Conservation (phyloP, 2,888 invertebrate genomes). For the Ectropis crepuscularia region DNA sequence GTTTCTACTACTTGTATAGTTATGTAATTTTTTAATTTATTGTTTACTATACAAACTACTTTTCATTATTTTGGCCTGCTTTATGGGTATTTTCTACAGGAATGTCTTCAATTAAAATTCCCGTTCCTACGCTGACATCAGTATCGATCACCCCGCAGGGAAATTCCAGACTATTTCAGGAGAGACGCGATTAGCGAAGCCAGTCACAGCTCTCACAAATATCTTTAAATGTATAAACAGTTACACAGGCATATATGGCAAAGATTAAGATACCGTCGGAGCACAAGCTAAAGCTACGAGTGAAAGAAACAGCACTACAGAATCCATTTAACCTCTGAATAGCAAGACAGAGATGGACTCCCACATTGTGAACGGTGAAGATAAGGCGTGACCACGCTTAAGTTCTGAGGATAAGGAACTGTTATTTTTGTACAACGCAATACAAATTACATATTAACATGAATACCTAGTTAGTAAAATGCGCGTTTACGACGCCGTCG, state of each 20-base stretch:
- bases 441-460: conserved; percentile 50
- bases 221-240: conserved; percentile 45
- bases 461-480: conserved; percentile 8
- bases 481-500: conserved; percentile 43
- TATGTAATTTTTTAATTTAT: background rate
- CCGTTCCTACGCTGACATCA: conserved; percentile 50
- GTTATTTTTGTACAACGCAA: conserved; percentile 45
- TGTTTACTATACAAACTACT: background rate
- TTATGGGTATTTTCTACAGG: conserved; percentile 1
- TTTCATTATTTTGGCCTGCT: background rate
- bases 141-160: conserved; percentile 56
- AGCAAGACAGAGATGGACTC: conserved; percentile 42
- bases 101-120: conserved; percentile 45
- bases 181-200: conserved; percentile 65
- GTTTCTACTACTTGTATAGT: too few relatives aligned
- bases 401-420: conserved; percentile 59
- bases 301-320: conserved; percentile 48
- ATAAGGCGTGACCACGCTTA: conserved; percentile 64
- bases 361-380: conserved; percentile 48
- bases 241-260: conserved; percentile 38
- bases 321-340: conserved; percentile 32
- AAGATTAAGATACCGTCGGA: conserved; percentile 6
- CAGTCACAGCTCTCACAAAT: conserved; percentile 38
- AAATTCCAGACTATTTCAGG: conserved; percentile 75
- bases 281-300: conserved; percentile 36